Evolutionary conservation across 2,888 invertebrate genomes (phyloP), one percentile per base, ranked within the genome.

Genomic region (Eupithecia abbreviata): DNA sequence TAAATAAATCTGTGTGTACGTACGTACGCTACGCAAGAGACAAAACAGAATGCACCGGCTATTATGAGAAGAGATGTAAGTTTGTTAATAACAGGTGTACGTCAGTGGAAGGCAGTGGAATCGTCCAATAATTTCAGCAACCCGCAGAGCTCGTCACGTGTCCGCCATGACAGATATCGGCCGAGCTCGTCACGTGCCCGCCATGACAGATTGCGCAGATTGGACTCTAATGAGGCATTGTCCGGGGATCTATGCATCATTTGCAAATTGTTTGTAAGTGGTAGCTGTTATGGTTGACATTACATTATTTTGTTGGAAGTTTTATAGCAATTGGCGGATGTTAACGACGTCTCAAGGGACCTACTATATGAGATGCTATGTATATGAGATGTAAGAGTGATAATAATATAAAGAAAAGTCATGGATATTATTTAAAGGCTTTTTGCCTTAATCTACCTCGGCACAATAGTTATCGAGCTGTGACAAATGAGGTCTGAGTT

Each of bases 201-300:
- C 66, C 42, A 15, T 30, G 42, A 66, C 42, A 13, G 30, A 18
- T 9, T 30, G 66, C 42, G 12, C 42, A 71, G 73, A 62, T 18
- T 30, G 62, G 10, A 3, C 62, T 58, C 58, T 78, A 75, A 78
- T 68, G 75, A 73, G 71, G 3, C 75, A 73, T 75, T 75, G 73
- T 75, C 45, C 68, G 71, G 62, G 58, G 68, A 68, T 42, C 13
- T 66, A 42, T 7, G 49, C 67, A 66, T 73, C 68, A 73, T 78
- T 66, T 73, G 51, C 75, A 67, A 49, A 43, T 71, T 71, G 45
- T 30, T 18, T 67, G 42, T 68, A 73, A 41, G 13, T 72, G 30
- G 65, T 9, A 43, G 42, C 66, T 70, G 6, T 66, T 10, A 2
- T 51, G 51, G 30, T 58, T n/a, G 68, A 47, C 42, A 71, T 71